These are phyloP conservation scores for Temnopleurus reevesii DNA, from an alignment of 53 echinoderm and acorn worm species.

Conservation along the genomic window DNA sequence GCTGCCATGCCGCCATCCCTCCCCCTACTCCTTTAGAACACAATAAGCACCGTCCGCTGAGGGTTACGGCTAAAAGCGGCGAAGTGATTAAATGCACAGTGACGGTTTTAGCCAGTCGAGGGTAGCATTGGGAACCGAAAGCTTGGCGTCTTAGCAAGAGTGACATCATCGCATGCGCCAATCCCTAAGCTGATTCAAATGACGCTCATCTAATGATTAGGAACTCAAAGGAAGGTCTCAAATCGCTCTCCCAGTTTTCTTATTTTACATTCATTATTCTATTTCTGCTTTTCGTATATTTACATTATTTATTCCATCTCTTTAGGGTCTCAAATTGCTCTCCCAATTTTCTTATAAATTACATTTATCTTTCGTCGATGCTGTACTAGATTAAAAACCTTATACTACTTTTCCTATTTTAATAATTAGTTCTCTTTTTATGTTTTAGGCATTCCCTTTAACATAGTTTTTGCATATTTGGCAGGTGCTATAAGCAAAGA, in stretches of 20 bases:
- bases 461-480: no score
- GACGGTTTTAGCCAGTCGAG: neutral
- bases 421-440: no score
- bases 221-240: neutral
- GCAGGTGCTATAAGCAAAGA: no score
- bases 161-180: slow-evolving; percentile 17
- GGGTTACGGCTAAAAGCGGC: slow-evolving; percentile 23
- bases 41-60: slow-evolving; percentile 5
- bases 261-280: no score
- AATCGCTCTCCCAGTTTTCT: neutral
- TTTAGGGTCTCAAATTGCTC: no score
- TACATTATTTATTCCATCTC: no score
- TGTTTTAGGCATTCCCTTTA: no score
- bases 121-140: neutral
- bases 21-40: neutral
- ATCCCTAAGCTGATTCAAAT: slow-evolving; percentile 16
- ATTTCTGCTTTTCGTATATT: no score
- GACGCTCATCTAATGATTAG: slow-evolving; percentile 9
- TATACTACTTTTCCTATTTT: no score
- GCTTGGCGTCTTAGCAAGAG: slow-evolving; percentile 34
- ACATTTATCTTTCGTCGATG: no score
- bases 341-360: no score
- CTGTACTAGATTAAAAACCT: no score
- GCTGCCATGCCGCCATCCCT: neutral
- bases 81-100: slow-evolving; percentile 33